Evolutionary conservation across 2,888 invertebrate genomes (phyloP).

Genomic region (Lasioglossum villosulum): DNA sequence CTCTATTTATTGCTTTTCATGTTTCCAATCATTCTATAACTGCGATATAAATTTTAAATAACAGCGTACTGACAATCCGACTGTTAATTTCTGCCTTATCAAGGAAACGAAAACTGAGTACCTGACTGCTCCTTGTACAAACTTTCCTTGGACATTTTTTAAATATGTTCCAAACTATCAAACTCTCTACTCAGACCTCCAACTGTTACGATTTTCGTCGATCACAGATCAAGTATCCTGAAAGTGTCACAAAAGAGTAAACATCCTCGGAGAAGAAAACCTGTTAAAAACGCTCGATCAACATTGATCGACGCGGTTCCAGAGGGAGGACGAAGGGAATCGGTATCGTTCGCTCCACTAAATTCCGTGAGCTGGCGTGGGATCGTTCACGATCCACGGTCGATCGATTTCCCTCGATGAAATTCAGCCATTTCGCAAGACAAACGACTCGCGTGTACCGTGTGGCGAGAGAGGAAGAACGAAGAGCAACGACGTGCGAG

Average conservation of each 20-base stretch:
- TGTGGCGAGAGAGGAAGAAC: not conserved
- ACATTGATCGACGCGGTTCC: not conserved
- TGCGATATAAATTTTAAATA: not conserved
- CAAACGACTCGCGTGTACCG: constrained; percentile 49
- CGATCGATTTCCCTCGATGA: constrained; percentile 44
- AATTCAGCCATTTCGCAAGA: constrained; percentile 50
- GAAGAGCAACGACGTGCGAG: not conserved
- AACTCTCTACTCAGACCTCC: not conserved
- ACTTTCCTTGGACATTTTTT: not conserved
- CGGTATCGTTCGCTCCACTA: not conserved
- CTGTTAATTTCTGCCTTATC: not conserved
- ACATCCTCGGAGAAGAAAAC: not conserved
- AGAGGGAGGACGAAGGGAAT: not conserved
- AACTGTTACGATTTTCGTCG: not conserved
- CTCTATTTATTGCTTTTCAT: not conserved
- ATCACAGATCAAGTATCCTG: not conserved
- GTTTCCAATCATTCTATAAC: not conserved
- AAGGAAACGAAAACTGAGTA: not conserved
- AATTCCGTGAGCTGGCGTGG: not conserved
- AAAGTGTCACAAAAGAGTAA: not conserved
- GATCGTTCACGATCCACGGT: constrained; percentile 4
- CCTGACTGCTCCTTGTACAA: not conserved
- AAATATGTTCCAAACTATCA: too few relatives aligned
- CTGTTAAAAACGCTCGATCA: constrained; percentile 3
- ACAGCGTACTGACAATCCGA: not conserved